A percentile compares a stretch with the other conserved stretches of the same genome.
Evolutionary conservation across 2,113 vertebrate genomes (phyloP).

Genomic region (Terrapene triunguis): DNA sequence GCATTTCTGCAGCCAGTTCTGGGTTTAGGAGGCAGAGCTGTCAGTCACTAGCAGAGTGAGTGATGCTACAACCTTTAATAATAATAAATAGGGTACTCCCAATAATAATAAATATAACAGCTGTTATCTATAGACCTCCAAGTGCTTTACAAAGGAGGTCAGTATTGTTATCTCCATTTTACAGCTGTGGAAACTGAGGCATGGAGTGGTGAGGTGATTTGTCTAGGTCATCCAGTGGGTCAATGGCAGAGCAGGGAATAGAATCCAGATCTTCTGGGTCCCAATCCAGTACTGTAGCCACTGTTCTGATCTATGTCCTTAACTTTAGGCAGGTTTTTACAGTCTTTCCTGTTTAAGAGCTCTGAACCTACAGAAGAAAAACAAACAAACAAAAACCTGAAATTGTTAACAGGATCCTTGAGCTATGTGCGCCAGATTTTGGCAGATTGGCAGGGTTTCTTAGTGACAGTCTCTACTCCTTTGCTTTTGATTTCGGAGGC

Average conservation of each 20-base stretch:
- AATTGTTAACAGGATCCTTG: constrained; percentile 39
- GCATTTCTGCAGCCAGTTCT: constrained; percentile 3
- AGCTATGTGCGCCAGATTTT: constrained; percentile 61
- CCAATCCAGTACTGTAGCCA: background rate
- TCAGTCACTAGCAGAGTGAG: background rate
- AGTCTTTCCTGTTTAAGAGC: background rate
- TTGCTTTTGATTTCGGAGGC: constrained; percentile 56
- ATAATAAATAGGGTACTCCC: background rate
- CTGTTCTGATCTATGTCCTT: background rate
- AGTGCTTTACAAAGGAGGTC: constrained; percentile 41
- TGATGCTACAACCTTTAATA: background rate
- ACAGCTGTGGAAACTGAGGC: constrained; percentile 34
- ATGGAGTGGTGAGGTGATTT: background rate
- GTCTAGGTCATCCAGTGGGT: constrained; percentile 12
- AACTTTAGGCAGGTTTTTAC: constrained; percentile 3
- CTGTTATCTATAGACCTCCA: constrained; percentile 28
- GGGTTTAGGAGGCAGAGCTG: background rate
- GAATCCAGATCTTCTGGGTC: background rate
- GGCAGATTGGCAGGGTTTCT: constrained; percentile 37
- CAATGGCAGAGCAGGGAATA: background rate
- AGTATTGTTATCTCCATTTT: constrained; percentile 47
- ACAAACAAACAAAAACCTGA: background rate
- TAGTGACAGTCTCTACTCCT: constrained; percentile 57
- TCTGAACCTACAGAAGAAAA: constrained; percentile 7
- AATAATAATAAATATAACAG: constrained; percentile 36